These are phyloP conservation scores for Polydrusus tereticollis DNA, from an alignment of 2,888 invertebrate species.

Conservation along the genomic window DNA sequence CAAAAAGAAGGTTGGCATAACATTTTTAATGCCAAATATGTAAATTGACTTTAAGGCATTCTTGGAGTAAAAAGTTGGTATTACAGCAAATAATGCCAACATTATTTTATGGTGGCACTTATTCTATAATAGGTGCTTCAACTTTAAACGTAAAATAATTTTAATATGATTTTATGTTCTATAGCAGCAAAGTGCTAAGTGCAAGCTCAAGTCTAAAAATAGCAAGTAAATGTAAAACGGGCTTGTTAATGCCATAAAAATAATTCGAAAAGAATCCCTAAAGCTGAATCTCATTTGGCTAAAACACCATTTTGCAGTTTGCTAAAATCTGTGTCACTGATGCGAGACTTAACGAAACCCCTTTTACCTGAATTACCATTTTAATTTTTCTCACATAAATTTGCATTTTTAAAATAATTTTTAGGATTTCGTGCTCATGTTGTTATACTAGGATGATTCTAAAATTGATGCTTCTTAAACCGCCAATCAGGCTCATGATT, in stretches of 20 bases:
- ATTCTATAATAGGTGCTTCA: no score
- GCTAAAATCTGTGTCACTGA: constrained; percentile 1
- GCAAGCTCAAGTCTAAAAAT: neutral
- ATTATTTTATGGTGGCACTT: no score
- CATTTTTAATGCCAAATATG: no score
- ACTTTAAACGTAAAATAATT: no score
- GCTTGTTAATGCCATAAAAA: neutral
- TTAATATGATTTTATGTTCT: neutral
- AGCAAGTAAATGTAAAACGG: neutral
- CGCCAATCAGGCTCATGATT: no score
- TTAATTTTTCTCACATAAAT: neutral
- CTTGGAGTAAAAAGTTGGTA: no score
- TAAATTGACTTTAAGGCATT: no score
- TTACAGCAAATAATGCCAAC: no score
- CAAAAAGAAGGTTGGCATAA: no score
- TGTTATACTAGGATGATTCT: no score
- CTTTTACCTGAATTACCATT: constrained; percentile 1
- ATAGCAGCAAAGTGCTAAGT: neutral
- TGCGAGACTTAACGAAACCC: neutral
- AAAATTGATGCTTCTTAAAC: no score
- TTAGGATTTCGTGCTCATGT: no score
- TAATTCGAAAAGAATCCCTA: neutral
- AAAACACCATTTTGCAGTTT: neutral
- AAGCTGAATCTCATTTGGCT: neutral
- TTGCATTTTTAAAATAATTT: neutral